phyloP scores from a whole-genome alignment of 2,888 invertebrate genomes.

The Sialis fuliginosa region DNA sequence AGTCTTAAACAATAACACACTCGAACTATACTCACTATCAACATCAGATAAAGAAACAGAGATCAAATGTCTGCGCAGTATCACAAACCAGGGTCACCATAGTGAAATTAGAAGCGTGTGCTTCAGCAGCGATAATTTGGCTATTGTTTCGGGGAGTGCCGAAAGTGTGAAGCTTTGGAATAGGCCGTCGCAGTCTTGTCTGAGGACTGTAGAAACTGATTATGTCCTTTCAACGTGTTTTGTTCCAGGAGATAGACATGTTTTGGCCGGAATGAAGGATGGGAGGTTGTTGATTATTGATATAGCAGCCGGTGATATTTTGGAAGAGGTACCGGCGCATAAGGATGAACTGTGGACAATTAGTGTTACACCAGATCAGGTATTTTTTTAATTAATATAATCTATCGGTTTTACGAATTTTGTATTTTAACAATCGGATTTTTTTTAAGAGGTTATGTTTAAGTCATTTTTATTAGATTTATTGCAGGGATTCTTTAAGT shows the following conservation, averaged over 20 bases:
- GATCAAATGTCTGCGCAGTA: conserved; percentile 39
- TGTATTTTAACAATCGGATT: too few relatives aligned
- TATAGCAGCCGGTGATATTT: conserved; percentile 58
- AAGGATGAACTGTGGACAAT: conserved; percentile 62
- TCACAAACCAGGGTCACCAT: conserved; percentile 68
- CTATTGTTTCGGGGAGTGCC: conserved; percentile 69
- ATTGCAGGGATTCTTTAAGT: too few relatives aligned
- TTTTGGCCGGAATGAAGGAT: conserved; percentile 70
- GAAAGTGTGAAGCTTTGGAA: conserved; percentile 92
- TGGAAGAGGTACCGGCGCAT: conserved; percentile 75
- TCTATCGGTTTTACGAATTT: not conserved
- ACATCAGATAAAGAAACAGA: conserved; percentile 27
- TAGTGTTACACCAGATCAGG: conserved; percentile 62
- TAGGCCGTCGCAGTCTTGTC: conserved; percentile 48
- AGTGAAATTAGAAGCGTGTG: conserved; percentile 73
- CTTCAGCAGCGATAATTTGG: conserved; percentile 82
- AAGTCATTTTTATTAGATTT: too few relatives aligned
- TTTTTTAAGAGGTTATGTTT: not conserved
- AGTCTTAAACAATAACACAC: conserved; percentile 52
- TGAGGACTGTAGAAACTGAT: conserved; percentile 46
- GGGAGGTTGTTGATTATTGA: conserved; percentile 73
- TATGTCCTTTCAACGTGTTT: conserved; percentile 60
- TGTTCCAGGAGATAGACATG: conserved; percentile 81
- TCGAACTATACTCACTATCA: conserved; percentile 47
- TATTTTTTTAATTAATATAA: conserved; percentile 17